These are phyloP conservation scores for Drosophila seguyi DNA, from an alignment of 1,140 invertebrate species.

Conservation along the genomic window DNA sequence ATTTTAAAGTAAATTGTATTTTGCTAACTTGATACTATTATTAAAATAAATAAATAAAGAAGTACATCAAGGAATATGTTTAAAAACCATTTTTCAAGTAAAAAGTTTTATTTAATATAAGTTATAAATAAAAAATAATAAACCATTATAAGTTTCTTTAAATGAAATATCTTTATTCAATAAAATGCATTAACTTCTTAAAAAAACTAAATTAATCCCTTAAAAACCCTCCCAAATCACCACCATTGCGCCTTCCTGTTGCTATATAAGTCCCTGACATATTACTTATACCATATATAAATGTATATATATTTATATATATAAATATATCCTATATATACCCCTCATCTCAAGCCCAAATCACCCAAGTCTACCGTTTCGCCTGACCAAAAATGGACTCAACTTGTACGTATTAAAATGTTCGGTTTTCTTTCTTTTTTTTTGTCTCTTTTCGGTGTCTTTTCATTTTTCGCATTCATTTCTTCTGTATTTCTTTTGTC, in stretches of 20 bases:
- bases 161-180: background rate
- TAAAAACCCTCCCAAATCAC: background rate
- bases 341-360: conserved; percentile 5
- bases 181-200: background rate
- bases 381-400: conserved; percentile 40
- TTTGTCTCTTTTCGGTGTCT: background rate
- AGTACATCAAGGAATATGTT: too few species aligned
- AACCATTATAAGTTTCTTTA: background rate
- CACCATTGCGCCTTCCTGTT: background rate
- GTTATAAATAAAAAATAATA: background rate
- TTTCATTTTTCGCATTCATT: conserved; percentile 14
- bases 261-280: background rate
- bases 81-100: too few species aligned
- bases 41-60: too few species aligned
- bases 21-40: background rate
- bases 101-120: background rate
- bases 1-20: background rate
- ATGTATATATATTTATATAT: conserved; percentile 1
- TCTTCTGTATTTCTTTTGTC: conserved; percentile 13
- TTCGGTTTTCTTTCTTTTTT: conserved; percentile 13
- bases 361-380: conserved; percentile 27
- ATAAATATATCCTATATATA: background rate
- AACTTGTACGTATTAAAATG: conserved; percentile 45
- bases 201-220: background rate
- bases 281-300: conserved; percentile 3